A percentile compares a stretch with the other conserved stretches of the same genome.
Conservation (phyloP, 1,140 invertebrate genomes). For the Eriosoma lanigerum region DNA sequence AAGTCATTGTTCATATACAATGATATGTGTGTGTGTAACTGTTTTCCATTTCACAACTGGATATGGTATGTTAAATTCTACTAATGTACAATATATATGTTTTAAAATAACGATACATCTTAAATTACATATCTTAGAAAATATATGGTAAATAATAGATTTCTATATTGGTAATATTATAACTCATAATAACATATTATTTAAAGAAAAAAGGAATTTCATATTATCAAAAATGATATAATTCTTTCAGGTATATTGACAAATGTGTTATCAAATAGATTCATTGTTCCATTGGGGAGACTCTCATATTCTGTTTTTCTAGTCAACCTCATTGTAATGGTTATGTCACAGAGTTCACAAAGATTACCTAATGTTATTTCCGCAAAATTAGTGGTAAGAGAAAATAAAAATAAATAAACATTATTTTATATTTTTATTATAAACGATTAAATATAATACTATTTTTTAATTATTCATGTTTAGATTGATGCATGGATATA, state of each 20-base stretch:
- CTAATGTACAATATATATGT: not conserved
- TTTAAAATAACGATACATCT: not conserved
- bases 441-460: too few species aligned
- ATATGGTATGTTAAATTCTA: not conserved
- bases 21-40: not conserved
- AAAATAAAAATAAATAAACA: too few species aligned
- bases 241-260: not conserved
- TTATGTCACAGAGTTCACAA: conserved; percentile 1
- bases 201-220: not conserved
- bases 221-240: not conserved
- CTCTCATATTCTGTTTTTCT: conserved; percentile 14
- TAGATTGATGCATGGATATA: conserved; percentile 8
- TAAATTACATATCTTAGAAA: not conserved
- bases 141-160: not conserved
- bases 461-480: too few species aligned
- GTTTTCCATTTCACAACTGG: not conserved
- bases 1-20: not conserved
- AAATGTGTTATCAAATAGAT: not conserved
- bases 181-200: not conserved
- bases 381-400: not conserved
- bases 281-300: not conserved
- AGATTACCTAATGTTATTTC: not conserved
- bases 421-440: too few species aligned
- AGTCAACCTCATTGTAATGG: not conserved
- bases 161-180: not conserved